These are phyloP conservation scores for Oopsacas minuta DNA, from an alignment of 37 sponge, comb jelly and placozoan species.

Conservation along the genomic window DNA sequence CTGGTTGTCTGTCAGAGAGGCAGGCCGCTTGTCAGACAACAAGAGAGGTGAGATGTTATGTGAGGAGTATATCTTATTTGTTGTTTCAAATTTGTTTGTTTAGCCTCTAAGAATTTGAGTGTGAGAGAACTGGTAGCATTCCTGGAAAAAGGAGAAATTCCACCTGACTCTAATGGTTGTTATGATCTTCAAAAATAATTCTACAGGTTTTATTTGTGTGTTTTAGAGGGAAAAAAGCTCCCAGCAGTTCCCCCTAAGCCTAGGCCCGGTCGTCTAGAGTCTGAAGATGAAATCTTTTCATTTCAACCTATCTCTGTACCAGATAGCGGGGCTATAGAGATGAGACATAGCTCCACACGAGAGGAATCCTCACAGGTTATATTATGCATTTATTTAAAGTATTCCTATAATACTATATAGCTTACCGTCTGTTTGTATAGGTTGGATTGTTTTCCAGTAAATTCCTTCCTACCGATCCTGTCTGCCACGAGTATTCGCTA, in stretches of 20 bases:
- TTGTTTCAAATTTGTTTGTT: not conserved
- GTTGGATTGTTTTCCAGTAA: not conserved
- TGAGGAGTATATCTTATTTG: not conserved
- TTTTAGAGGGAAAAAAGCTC: not conserved
- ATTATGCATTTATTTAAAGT: not conserved
- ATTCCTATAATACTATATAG: not conserved
- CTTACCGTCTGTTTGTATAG: not conserved
- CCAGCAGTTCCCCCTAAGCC: not conserved
- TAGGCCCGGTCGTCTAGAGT: not conserved
- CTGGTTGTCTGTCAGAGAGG: conserved; percentile 10
- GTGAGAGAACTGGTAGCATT: not conserved
- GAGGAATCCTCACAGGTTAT: not conserved
- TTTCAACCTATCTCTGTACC: not conserved
- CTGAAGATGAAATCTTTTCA: not conserved
- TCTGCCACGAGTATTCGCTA: not conserved
- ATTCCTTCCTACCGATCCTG: not conserved
- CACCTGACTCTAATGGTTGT: not conserved
- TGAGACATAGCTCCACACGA: conserved; percentile 8
- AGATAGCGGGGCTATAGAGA: not conserved
- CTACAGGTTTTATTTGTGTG: not conserved
- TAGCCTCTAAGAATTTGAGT: conserved; percentile 14
- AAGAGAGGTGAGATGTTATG: not conserved
- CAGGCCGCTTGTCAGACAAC: not conserved
- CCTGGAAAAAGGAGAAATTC: conserved; percentile 9
- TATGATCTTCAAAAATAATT: not conserved